Evolutionary conservation across 2,888 invertebrate genomes (phyloP), one percentile per base, ranked within the genome.

Genomic region (Clistopyga incitator): DNA sequence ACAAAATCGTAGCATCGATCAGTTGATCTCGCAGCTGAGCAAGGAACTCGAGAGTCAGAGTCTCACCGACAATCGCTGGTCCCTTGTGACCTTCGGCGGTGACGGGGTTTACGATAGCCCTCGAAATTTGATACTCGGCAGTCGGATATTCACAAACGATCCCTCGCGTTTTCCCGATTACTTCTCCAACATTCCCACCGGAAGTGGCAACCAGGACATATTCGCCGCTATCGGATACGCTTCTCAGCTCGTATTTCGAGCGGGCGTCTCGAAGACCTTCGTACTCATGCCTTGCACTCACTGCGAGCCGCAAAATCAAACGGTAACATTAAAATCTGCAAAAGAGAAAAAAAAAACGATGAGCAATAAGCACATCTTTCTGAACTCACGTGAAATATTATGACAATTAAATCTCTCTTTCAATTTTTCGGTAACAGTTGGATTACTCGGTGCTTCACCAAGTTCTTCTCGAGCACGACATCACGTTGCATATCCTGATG

Each of bases 381-480:
- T n/a, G n/a, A n/a, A 93, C 42, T 8, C 2, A 42, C 92, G 86
- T 59, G 71, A 47, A 68, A 65, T 47, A 59, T 38, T 52, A 25
- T 38, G 15, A 45, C 47, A 70, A 54, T 11, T 18, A 34, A 70
- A n/a, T n/a, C n/a, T n/a, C n/a, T n/a, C n/a, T n/a, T n/a, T n/a
- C n/a, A n/a, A 6, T 18, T 61, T 34, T 83, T 59, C 94, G 93
- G 78, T 29, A 15, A 18, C 93, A 97, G 96, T 93, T 97, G 93
- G 98, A 98, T 92, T 98, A 97, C 91, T 96, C 97, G 2, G 97
- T 97, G 34, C 95, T 98, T 80, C 95, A 97, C 90, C 97, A 98
- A 94, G 96, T 96, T 87, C 94, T 98, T 91, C 94, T 96, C 88
- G 98, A 98, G 93, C 96, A 96, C 91, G 97, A 96, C 1, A 96